Percentiles rank a stretch among this genome's conserved stretches.
Conservation (phyloP, 2,888 invertebrate species). For the Troides helena region DNA sequence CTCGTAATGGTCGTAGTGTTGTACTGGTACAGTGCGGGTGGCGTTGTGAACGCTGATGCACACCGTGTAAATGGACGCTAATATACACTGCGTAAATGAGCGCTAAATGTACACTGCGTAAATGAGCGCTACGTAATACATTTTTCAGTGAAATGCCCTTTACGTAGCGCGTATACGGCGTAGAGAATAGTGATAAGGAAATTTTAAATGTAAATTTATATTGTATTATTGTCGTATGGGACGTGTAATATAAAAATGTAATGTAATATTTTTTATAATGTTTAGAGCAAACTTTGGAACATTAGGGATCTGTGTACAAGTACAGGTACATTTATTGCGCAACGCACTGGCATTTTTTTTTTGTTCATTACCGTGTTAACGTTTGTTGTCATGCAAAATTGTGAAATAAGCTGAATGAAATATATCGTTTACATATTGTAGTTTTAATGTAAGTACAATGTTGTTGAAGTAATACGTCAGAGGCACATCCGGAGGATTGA, state of each 20-base stretch:
- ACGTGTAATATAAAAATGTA: constrained; percentile 74
- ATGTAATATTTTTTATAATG: constrained; percentile 54
- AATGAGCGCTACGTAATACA: background rate
- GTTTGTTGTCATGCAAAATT: constrained; percentile 21
- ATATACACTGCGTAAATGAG: background rate
- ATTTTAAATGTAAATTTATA: constrained; percentile 72
- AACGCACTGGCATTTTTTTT: constrained; percentile 30
- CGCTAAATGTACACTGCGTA: background rate
- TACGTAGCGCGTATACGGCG: constrained; percentile 43
- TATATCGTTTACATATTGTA: constrained; percentile 54
- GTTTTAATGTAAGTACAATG: constrained; percentile 76
- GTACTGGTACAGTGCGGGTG: no score
- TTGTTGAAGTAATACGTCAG: constrained; percentile 66
- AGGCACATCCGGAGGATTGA: constrained; percentile 63
- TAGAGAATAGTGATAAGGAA: constrained; percentile 57
- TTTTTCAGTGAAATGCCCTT: constrained; percentile 1
- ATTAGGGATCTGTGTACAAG: constrained; percentile 42
- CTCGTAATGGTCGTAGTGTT: background rate
- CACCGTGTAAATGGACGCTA: background rate
- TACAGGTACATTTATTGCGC: constrained; percentile 49
- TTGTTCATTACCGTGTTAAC: constrained; percentile 24
- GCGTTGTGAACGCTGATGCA: constrained; percentile 13
- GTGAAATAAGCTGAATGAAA: constrained; percentile 27
- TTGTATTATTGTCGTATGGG: constrained; percentile 72
- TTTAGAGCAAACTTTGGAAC: constrained; percentile 50